These are phyloP conservation scores for Lindbergichthys nudifrons DNA, from an alignment of 2,797 vertebrate genomes.

Conservation along the genomic window DNA sequence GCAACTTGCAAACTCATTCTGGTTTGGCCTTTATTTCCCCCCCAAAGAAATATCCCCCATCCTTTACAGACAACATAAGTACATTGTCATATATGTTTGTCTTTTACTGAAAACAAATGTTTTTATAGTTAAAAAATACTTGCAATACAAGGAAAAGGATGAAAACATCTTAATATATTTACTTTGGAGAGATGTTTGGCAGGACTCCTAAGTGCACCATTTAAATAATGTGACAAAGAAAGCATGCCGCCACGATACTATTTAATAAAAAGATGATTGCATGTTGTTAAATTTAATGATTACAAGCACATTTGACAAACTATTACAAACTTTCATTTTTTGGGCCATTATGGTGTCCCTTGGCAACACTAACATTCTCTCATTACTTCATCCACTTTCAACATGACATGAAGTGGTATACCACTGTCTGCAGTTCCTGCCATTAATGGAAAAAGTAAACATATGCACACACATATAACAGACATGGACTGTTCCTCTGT, in stretches of 20 bases:
- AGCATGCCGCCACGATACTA: too few relatives aligned
- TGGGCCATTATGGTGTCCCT: not conserved
- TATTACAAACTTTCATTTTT: not conserved
- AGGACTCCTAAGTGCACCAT: too few relatives aligned
- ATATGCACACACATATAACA: not conserved
- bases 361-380: not conserved
- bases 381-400: not conserved
- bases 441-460: not conserved
- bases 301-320: not conserved
- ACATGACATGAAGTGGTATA: not conserved
- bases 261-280: not conserved
- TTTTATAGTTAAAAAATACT: too few relatives aligned
- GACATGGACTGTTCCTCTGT: constrained; percentile 19
- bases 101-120: too few relatives aligned
- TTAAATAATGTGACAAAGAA: too few relatives aligned
- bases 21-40: constrained; percentile 1
- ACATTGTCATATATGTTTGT: not conserved
- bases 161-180: too few relatives aligned
- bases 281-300: not conserved
- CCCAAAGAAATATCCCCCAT: not conserved
- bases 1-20: not conserved
- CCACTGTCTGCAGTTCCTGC: not conserved
- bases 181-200: too few relatives aligned
- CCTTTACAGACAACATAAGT: not conserved
- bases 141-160: too few relatives aligned